Evolutionary conservation across 1,140 invertebrate species (phyloP).

Genomic region (Dendrolimus kikuchii): DNA sequence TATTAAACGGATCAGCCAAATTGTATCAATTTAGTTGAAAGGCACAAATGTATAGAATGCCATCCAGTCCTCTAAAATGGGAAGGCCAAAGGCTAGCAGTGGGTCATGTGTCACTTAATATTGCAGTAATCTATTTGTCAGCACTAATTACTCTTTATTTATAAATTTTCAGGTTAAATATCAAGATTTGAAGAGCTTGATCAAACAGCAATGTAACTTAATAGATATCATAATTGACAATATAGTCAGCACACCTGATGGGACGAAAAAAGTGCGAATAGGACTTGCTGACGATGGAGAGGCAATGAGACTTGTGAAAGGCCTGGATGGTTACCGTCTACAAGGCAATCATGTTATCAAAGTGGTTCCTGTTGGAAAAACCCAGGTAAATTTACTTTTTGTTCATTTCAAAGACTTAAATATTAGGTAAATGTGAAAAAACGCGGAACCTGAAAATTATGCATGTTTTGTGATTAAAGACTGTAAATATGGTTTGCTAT

Average conservation of each 20-base stretch:
- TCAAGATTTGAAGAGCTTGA: conserved; percentile 42
- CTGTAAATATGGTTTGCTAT: no score
- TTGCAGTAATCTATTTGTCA: not conserved
- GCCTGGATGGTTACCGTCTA: conserved; percentile 40
- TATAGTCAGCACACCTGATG: conserved; percentile 31
- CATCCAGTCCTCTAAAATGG: no score
- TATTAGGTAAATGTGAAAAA: no score
- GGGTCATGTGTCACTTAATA: no score
- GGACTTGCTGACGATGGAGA: conserved; percentile 42
- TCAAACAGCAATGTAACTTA: conserved; percentile 48
- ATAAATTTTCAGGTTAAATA: conserved; percentile 39
- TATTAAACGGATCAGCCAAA: no score
- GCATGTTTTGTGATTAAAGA: no score
- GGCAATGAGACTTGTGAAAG: conserved; percentile 40
- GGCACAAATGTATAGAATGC: no score
- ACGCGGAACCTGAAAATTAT: no score
- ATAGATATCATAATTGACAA: conserved; percentile 51
- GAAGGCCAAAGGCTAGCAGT: no score
- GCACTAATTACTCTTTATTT: not conserved
- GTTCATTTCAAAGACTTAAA: not conserved
- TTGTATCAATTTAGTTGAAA: no score
- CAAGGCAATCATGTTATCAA: conserved; percentile 24
- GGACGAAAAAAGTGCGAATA: conserved; percentile 45
- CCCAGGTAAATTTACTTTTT: conserved; percentile 29
- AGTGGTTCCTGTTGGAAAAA: conserved; percentile 37